Evolutionary conservation across 2,888 invertebrate species (phyloP).

Genomic region (Rugalucina vietnamica): DNA sequence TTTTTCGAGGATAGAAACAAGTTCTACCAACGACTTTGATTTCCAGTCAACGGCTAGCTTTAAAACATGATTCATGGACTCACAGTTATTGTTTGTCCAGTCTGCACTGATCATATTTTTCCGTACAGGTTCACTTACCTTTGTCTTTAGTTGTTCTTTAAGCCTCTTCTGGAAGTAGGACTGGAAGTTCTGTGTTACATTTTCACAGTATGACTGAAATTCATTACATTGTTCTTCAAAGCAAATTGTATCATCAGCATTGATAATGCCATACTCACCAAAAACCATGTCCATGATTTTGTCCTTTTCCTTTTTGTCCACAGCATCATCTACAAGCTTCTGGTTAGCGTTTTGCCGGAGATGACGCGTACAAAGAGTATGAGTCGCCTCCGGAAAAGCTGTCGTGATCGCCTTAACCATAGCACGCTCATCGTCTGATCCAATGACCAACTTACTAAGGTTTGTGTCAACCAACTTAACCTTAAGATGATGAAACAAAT

Average conservation of each 20-base stretch:
- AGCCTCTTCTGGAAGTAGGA: slow-evolving; percentile 31
- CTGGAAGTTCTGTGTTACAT: slow-evolving; percentile 7
- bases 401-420: slow-evolving; percentile 35
- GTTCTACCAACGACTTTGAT: slow-evolving; percentile 9
- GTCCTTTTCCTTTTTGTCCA: not conserved
- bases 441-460: slow-evolving; percentile 38
- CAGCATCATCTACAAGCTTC: slow-evolving; percentile 33
- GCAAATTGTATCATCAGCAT: slow-evolving; percentile 29
- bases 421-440: slow-evolving; percentile 39
- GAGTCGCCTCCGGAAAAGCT: slow-evolving; percentile 41
- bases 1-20: slow-evolving; percentile 6
- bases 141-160: not conserved
- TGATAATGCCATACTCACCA: slow-evolving; percentile 27
- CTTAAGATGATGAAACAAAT: slow-evolving; percentile 42
- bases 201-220: not conserved
- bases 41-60: slow-evolving; percentile 42
- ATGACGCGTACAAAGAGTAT: slow-evolving; percentile 45
- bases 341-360: slow-evolving; percentile 34
- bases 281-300: slow-evolving; percentile 28
- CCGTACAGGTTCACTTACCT: slow-evolving; percentile 22
- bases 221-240: slow-evolving; percentile 45
- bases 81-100: slow-evolving; percentile 58
- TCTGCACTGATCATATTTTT: not conserved
- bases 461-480: slow-evolving; percentile 15
- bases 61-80: slow-evolving; percentile 50